phyloP scores from a whole-genome alignment of 2,888 invertebrate species.

The Digitonthophagus gazella region DNA sequence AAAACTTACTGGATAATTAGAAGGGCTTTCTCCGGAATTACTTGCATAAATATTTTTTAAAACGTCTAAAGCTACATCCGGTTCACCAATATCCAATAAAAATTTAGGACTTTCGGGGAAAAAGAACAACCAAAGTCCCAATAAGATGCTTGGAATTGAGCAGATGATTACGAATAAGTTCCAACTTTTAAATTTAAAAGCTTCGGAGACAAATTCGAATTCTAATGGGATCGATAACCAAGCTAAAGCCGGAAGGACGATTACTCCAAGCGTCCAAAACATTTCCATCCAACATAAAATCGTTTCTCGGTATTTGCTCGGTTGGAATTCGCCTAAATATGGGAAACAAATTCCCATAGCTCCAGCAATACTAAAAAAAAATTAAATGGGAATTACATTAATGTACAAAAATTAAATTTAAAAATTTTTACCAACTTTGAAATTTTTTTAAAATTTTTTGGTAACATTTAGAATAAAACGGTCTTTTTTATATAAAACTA shows the following conservation, averaged over 20 bases:
- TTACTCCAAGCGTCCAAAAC: slow-evolving; percentile 80
- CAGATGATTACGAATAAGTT: slow-evolving; percentile 77
- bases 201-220: slow-evolving; percentile 58
- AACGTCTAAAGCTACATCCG: slow-evolving; percentile 69
- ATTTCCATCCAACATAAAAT: slow-evolving; percentile 84
- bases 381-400: too few relatives aligned
- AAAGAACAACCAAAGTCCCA: slow-evolving; percentile 67
- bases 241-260: slow-evolving; percentile 70
- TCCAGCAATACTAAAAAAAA: slow-evolving; percentile 66
- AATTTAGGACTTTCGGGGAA: slow-evolving; percentile 85
- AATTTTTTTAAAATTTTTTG: too few relatives aligned
- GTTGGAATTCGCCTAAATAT: slow-evolving; percentile 79
- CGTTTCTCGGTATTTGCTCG: slow-evolving; percentile 74
- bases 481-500: too few relatives aligned
- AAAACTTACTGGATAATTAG: slow-evolving; percentile 67
- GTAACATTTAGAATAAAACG: too few relatives aligned
- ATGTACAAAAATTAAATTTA: slow-evolving; percentile 4
- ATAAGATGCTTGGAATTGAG: slow-evolving; percentile 66
- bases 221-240: slow-evolving; percentile 75
- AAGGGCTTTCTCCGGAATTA: slow-evolving; percentile 70
- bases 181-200: slow-evolving; percentile 75
- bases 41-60: slow-evolving; percentile 67
- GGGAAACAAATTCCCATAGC: slow-evolving; percentile 83
- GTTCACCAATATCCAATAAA: slow-evolving; percentile 75
- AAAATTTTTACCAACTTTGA: too few relatives aligned